Percentiles rank a stretch among this genome's conserved stretches.
phyloP scores from a whole-genome alignment of 2,113 vertebrate species.

The Malurus alboscapulatus region DNA sequence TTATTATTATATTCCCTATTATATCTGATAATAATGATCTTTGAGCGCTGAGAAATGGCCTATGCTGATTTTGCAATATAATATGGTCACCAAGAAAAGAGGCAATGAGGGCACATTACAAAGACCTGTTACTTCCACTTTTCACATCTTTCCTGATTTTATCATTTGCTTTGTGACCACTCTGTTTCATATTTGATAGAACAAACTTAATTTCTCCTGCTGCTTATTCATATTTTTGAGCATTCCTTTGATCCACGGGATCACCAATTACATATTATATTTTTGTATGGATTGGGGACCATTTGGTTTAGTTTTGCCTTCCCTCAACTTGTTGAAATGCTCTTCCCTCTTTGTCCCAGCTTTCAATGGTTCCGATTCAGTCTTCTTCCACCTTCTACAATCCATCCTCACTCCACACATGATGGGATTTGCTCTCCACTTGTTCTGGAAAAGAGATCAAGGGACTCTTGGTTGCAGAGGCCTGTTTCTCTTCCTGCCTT shows the following conservation, averaged over 20 bases:
- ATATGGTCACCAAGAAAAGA: background rate
- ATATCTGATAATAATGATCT: background rate
- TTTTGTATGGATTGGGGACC: background rate
- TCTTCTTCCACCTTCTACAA: background rate
- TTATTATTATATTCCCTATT: background rate
- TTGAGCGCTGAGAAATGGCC: background rate
- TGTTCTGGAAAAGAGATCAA: background rate
- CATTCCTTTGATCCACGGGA: background rate
- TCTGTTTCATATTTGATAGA: background rate
- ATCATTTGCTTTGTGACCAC: background rate
- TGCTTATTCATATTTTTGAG: background rate
- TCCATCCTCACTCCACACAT: background rate
- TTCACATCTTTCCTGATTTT: background rate
- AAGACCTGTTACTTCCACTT: background rate
- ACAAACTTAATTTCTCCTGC: background rate
- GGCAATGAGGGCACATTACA: background rate
- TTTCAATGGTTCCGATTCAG: background rate
- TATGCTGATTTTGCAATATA: background rate
- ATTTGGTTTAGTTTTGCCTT: background rate
- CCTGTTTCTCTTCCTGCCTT: background rate
- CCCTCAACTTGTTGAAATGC: background rate
- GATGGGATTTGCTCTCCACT: background rate
- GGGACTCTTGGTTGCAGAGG: background rate
- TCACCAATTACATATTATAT: background rate
- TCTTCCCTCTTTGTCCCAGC: background rate